Conservation (phyloP, 2,113 vertebrate species). For the Triplophysa tibetana region DNA sequence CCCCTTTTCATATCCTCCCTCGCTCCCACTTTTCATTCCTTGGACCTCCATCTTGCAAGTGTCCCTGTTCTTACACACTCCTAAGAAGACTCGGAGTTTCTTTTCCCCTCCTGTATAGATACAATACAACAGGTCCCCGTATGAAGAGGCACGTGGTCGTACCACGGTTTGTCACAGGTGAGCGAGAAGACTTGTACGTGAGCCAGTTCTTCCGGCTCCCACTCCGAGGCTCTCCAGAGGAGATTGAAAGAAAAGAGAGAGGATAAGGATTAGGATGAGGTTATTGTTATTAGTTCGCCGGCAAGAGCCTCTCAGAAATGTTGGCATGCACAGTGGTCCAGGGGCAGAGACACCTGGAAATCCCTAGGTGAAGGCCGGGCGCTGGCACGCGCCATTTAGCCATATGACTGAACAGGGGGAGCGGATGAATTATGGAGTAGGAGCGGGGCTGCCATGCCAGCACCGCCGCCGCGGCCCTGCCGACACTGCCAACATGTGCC, state of each 20-base stretch:
- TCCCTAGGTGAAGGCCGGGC: slow-evolving; percentile 31
- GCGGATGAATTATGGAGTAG: slow-evolving; percentile 58
- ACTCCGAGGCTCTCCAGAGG: slow-evolving; percentile 16
- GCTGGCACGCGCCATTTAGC: slow-evolving; percentile 39
- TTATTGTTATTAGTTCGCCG: slow-evolving; percentile 40
- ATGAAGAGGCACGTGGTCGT: slow-evolving; percentile 2
- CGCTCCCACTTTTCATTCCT: neutral
- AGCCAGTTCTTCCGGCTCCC: slow-evolving; percentile 18
- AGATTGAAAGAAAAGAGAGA: slow-evolving; percentile 21
- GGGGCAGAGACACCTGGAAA: slow-evolving; percentile 53
- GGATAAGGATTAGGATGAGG: slow-evolving; percentile 29
- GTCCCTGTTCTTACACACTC: neutral
- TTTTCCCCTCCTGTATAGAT: neutral
- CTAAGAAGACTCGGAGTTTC: slow-evolving; percentile 5
- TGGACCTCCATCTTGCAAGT: neutral
- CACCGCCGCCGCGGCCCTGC: slow-evolving; percentile 9
- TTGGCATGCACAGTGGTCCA: slow-evolving; percentile 39
- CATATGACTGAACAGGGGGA: slow-evolving; percentile 55
- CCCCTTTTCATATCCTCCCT: slow-evolving; percentile 53
- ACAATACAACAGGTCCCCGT: slow-evolving; percentile 9
- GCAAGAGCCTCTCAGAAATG: slow-evolving; percentile 24
- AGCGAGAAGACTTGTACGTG: slow-evolving; percentile 26
- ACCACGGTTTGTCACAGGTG: slow-evolving; percentile 40
- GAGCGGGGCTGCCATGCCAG: slow-evolving; percentile 9
- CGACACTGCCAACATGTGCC: slow-evolving; percentile 28